A percentile compares a stretch with the other conserved stretches of the same genome.
Evolutionary conservation across 2,888 invertebrate species (phyloP).

Genomic region (Dasypogon diadema): DNA sequence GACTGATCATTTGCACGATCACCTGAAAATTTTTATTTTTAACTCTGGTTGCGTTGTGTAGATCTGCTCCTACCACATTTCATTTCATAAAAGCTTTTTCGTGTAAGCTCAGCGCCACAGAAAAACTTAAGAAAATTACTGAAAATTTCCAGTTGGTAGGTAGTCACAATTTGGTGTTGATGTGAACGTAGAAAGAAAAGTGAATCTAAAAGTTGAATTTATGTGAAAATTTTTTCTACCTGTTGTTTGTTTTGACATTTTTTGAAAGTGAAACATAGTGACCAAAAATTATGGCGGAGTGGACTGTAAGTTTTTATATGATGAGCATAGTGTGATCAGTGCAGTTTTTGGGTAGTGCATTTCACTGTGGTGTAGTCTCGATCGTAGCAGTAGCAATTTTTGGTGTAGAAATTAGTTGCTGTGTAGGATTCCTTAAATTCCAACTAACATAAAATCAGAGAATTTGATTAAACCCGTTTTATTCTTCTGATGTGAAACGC

Average conservation of each 20-base stretch:
- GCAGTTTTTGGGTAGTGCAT: constrained; percentile 1
- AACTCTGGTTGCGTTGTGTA: not conserved
- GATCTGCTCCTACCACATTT: constrained; percentile 6
- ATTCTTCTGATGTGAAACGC: not conserved
- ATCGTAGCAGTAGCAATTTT: too few relatives aligned
- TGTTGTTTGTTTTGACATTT: constrained; percentile 17
- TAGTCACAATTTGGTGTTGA: constrained; percentile 34
- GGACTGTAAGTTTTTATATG: constrained; percentile 32
- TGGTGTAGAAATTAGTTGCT: too few relatives aligned
- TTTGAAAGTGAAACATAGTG: constrained; percentile 26
- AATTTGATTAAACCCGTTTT: not conserved
- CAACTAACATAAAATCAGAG: not conserved
- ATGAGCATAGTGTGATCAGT: not conserved
- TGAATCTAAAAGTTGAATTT: constrained; percentile 6
- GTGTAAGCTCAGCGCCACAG: constrained; percentile 26
- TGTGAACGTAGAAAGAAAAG: constrained; percentile 30
- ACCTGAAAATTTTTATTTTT: constrained; percentile 2
- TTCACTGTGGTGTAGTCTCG: not conserved
- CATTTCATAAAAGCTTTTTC: not conserved
- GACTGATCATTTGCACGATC: constrained; percentile 20
- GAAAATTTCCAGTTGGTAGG: constrained; percentile 49
- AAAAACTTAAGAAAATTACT: constrained; percentile 44
- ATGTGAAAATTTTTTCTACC: constrained; percentile 16
- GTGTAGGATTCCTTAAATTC: not conserved
- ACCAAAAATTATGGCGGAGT: constrained; percentile 23